Base-by-base conservation (phyloP, 1,140 invertebrate genomes). In the Drosophila ananassae region DNA sequence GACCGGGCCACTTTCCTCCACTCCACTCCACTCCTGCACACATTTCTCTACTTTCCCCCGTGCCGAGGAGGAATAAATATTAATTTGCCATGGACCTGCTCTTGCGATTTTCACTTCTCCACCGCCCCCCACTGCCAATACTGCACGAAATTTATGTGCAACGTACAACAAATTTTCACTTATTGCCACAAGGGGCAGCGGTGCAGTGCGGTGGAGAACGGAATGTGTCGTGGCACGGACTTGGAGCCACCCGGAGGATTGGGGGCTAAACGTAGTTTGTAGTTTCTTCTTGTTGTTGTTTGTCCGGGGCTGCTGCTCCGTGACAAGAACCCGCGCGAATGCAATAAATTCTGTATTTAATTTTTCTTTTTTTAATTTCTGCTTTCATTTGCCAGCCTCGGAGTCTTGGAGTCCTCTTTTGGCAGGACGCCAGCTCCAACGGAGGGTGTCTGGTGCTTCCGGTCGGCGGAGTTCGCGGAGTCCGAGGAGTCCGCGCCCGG, bases 331-430 rank as follows among this genome's bases (percentile, higher is more conserved):
- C 60, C 82, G 81, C 81, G 81, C 73, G 78, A 84, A 87, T 62
- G 82, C 81, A 77, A 84, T 84, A 84, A 84, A 84, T 84, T 84
- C 79, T 84, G 81, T 84, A 84, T 87, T 84, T 84, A 84, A 84
- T 84, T 84, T 84, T 84, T 81, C 77, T 87, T 84, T 84, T 81
- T 81, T 87, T 84, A 81, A 82, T 80, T 89, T 85, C 77, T 85
- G 77, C 77, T 79, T 89, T 85, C 79, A 84, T 80, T 89, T 69
- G 68, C 59, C 66, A 73, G 62, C 68, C 41, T 12, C 9, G 6
- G 30, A 34, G 30, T 24, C 17, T 13, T 9, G 12, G 47, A 28
- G 46, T 34, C 28, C 61, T 66, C 68, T 61, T 61, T 77, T 84
- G 69, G 79, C 64, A 52, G 71, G 30, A 37, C 52, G 69, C 67